These are phyloP conservation scores for Ophioninae sp. DNA, from an alignment of 2,888 invertebrate species.

Conservation along the genomic window DNA sequence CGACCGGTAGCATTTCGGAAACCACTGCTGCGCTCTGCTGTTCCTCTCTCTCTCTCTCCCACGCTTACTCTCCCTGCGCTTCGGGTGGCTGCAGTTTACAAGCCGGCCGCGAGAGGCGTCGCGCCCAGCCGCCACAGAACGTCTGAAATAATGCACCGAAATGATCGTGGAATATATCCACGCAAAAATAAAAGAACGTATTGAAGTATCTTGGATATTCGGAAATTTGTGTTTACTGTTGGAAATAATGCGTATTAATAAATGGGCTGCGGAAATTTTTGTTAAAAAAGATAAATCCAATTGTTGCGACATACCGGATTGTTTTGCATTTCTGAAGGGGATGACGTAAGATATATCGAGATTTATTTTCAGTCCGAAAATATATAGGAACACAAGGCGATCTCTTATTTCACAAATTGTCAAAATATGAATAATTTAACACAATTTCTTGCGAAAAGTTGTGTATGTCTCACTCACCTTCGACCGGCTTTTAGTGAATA, in stretches of 20 bases:
- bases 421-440: too few species aligned
- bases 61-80: not conserved
- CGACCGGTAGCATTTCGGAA: slow-evolving; percentile 72
- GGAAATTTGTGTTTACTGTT: not conserved
- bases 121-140: not conserved
- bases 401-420: not conserved
- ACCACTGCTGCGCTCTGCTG: slow-evolving; percentile 45
- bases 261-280: not conserved
- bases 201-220: not conserved
- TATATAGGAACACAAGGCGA: not conserved
- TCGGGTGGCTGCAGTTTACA: slow-evolving; percentile 1
- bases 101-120: slow-evolving; percentile 25
- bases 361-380: not conserved
- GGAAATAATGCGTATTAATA: not conserved
- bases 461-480: too few species aligned
- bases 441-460: too few species aligned
- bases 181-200: not conserved
- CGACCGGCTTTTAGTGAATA: too few species aligned
- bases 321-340: not conserved
- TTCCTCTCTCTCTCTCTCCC: slow-evolving; percentile 18
- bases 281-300: not conserved
- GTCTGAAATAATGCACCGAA: not conserved
- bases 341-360: not conserved
- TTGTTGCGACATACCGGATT: not conserved
- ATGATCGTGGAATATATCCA: not conserved